Evolutionary conservation across 2,797 vertebrate species (phyloP), one percentile per base, ranked within the genome.

Genomic region (Amniataba percoides): DNA sequence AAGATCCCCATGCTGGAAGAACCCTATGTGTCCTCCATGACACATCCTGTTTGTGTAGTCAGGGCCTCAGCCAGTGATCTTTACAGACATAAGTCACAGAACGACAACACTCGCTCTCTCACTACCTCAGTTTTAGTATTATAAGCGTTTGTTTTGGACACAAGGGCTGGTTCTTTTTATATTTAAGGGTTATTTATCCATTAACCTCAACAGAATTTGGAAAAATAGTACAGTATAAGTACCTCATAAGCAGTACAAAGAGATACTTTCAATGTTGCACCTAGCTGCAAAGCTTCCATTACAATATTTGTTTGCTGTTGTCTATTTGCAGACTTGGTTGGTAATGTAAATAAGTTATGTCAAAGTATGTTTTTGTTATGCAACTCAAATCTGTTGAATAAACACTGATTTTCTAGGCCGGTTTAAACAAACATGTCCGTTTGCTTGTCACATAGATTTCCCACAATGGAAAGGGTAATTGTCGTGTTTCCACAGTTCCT

Each of bases 41-140:
- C 91, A 93, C 90, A 90, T 94, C 92, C 92, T 94, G 92, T 95
- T 94, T 93, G 89, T 91, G 86, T 88, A 90, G 88, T 88, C 88
- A 81, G 80, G 75, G 88, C 86, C 91, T 83, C 81, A 90, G 83
- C 89, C 77, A 81, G 69, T 92, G 92, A 91, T 90, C 88, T 89
- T 89, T 87, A 82, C 82, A 51, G 79, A 85, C 88, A 83, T 92
- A 91, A 91, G 85, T 95, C 88, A 93, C 65, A 43, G 27, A 57
- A 53, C 40, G 72, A 81, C 88, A 82, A 71, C 69, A 66, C 72
- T 74, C 73, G 48, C 67, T 62, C 39, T 43, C 56, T 63, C 53
- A 23, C 78, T 90, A 71, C 90, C 86, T 89, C 75, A 1, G 48
- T 73, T 74, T 77, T 27, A 9, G n/a, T 27, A 56, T 27, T 34